Evolutionary conservation across 1,140 invertebrate genomes (phyloP), one percentile per base, ranked within the genome.

Genomic region (Latrodectus geometricus): DNA sequence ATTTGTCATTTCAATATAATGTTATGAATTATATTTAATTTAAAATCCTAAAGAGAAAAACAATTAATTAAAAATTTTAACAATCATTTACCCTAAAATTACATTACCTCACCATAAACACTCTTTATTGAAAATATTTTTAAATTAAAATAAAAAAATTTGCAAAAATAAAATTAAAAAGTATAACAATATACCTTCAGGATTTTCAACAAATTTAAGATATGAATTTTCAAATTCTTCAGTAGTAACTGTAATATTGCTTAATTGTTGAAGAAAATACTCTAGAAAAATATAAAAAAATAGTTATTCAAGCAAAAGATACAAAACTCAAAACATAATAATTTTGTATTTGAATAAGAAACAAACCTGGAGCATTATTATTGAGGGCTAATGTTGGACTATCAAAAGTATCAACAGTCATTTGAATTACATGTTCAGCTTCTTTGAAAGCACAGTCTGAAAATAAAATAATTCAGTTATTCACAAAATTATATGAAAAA

Each of bases 381-480:
- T 70, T 86, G 48, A 95, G 90, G 54, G 93, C 93, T 88, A 95
- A 92, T 8, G 94, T 93, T 5, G 94, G 94, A 91, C 95, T 95
- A 88, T 95, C 94, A 88, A 94, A 92, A 89, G 94, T 93, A 73
- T 93, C 92, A 82, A 95, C 91, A 2, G 94, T 92, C 89, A 93
- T 91, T 89, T 93, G 91, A 56, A 95, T 90, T 70, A 95, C 93
- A 61, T 90, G 89, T 90, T 94, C 93, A 12, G 93, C 92, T 90
- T 94, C 93, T 21, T 91, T 91, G 69, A 95, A 92, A 88, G 92
- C 92, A 76, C 91, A 91, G 56, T 92, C 93, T 94, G 88, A 77
- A 91, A 92, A 17, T 17, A 50, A 35, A 35, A 3, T 35, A 35
- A 35, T 35, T 35, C 35, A 35, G n/a, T 35, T 35, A 35, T 5